These are phyloP conservation scores for Cheilosia variabilis DNA, from an alignment of 2,888 invertebrate genomes.

Conservation along the genomic window DNA sequence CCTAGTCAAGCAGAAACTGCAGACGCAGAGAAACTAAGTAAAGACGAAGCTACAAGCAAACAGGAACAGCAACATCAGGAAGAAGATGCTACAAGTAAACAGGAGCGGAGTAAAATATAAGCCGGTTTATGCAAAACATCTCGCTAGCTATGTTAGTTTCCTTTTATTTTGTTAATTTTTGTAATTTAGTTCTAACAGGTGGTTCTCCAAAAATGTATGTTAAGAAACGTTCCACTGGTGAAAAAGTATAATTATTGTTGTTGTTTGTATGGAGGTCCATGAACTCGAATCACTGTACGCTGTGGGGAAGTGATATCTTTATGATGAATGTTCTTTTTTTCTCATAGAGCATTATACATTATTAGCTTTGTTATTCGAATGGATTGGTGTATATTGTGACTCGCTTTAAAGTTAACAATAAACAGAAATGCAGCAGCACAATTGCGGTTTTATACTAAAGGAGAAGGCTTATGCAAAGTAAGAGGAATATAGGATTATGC, in stretches of 20 bases:
- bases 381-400: not conserved
- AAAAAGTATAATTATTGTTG: slow-evolving; percentile 27
- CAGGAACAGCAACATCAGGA: slow-evolving; percentile 25
- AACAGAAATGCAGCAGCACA: too few species aligned
- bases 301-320: slow-evolving; percentile 5
- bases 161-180: slow-evolving; percentile 27
- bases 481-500: too few species aligned
- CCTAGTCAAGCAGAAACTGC: slow-evolving; percentile 9
- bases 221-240: slow-evolving; percentile 38
- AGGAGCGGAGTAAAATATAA: slow-evolving; percentile 70
- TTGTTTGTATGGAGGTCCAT: slow-evolving; percentile 31
- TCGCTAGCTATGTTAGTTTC: slow-evolving; percentile 12
- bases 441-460: too few species aligned
- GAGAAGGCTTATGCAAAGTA: too few species aligned
- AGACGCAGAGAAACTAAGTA: not conserved
- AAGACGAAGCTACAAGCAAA: slow-evolving; percentile 23
- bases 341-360: slow-evolving; percentile 4
- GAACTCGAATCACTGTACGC: slow-evolving; percentile 24
- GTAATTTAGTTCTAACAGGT: slow-evolving; percentile 17
- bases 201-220: not conserved
- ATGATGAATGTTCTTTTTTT: slow-evolving; percentile 16
- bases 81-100: slow-evolving; percentile 46
- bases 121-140: not conserved
- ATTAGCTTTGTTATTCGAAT: slow-evolving; percentile 9
- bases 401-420: too few species aligned